These are phyloP conservation scores for Geotrypetes seraphini DNA, from an alignment of 2,797 vertebrate genomes.

Conservation along the genomic window DNA sequence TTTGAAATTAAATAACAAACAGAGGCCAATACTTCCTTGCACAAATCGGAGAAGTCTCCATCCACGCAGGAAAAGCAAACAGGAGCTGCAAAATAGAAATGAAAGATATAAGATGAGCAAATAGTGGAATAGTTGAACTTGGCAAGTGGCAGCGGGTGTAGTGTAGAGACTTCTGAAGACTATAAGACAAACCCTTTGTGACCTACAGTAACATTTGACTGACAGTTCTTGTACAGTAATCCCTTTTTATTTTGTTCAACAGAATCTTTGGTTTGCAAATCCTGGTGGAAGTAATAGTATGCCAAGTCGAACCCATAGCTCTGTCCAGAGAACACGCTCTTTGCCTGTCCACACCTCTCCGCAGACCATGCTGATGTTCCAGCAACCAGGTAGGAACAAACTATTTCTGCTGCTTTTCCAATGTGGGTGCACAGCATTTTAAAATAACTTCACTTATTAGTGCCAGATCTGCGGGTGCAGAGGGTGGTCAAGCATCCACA, in stretches of 20 bases:
- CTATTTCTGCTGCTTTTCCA: accelerated
- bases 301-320: constrained; percentile 91
- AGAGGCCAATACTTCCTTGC: too few relatives aligned
- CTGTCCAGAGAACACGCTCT: constrained; percentile 89
- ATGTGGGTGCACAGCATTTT: accelerated
- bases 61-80: too few relatives aligned
- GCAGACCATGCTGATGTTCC: constrained; percentile 88
- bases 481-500: too few relatives aligned
- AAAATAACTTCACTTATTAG: too few relatives aligned
- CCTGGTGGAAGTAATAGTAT: constrained; percentile 96
- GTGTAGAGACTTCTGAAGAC: background rate
- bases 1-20: too few relatives aligned
- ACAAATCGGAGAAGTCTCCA: too few relatives aligned
- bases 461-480: too few relatives aligned
- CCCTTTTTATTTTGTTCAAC: constrained; percentile 1
- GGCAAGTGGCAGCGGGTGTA: constrained; percentile 5
- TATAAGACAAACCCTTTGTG: accelerated
- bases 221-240: background rate
- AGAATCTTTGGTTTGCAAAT: constrained; percentile 97
- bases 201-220: too few relatives aligned
- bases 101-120: background rate
- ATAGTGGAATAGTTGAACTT: too few relatives aligned
- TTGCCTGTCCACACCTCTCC: constrained; percentile 87
- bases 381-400: constrained; percentile 71
- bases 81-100: too few relatives aligned